These are phyloP conservation scores for Acronicta psi DNA, from an alignment of 2,888 invertebrate genomes.

Conservation along the genomic window DNA sequence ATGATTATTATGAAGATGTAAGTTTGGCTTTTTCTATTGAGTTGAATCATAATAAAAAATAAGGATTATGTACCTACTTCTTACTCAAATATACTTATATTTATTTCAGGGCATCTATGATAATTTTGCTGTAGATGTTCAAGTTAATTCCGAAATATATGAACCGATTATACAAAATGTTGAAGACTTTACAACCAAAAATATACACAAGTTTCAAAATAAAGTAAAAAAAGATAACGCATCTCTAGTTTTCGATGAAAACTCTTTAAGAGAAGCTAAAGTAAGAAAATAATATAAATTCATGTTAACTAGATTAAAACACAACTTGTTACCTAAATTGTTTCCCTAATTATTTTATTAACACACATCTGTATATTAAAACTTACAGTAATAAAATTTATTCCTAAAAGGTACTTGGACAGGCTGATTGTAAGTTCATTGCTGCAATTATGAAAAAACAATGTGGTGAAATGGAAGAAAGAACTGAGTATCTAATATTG, in stretches of 20 bases:
- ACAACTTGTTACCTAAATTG: too few species aligned
- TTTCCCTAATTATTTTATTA: too few species aligned
- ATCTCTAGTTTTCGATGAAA: constrained; percentile 72
- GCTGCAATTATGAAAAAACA: constrained; percentile 79
- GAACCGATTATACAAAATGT: constrained; percentile 70
- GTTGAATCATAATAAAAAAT: too few species aligned
- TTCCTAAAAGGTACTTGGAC: constrained; percentile 90
- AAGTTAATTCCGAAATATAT: constrained; percentile 81
- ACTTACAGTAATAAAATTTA: not conserved
- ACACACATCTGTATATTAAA: too few species aligned
- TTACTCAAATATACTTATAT: too few species aligned
- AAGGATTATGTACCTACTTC: too few species aligned
- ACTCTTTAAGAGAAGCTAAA: constrained; percentile 69
- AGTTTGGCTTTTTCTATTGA: constrained; percentile 36
- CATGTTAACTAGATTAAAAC: not conserved
- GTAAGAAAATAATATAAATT: constrained; percentile 58
- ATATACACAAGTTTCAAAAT: constrained; percentile 69
- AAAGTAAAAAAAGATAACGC: constrained; percentile 70
- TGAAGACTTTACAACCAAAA: constrained; percentile 63
- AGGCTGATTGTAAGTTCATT: constrained; percentile 93
- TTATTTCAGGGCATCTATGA: constrained; percentile 75
- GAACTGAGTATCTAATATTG: constrained; percentile 87
- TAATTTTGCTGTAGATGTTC: constrained; percentile 83
- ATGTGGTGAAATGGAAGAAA: constrained; percentile 63
- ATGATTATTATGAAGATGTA: constrained; percentile 78